A percentile compares a stretch with the other conserved stretches of the same genome.
phyloP scores from a whole-genome alignment of 2,888 invertebrate genomes.

The Sialis lutaria region DNA sequence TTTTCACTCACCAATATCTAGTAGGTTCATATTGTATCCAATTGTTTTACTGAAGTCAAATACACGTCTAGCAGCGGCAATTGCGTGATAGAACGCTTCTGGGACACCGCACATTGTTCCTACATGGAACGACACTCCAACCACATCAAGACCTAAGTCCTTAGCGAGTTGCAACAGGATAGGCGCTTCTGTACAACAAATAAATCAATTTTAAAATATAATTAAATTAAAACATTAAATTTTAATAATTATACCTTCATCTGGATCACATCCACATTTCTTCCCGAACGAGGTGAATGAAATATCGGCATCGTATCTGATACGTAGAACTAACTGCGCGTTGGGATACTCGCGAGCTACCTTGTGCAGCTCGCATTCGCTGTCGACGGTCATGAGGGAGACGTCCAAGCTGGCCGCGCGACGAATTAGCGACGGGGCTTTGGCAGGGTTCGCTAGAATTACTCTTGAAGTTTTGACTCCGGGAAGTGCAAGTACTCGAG shows the following conservation, averaged over 20 bases:
- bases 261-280: slow-evolving; percentile 21
- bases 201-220: no score
- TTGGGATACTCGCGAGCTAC: slow-evolving; percentile 29
- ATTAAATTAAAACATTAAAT: no score
- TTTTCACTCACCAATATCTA: slow-evolving; percentile 32
- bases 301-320: slow-evolving; percentile 15
- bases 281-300: slow-evolving; percentile 12
- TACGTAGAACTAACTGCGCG: slow-evolving; percentile 22
- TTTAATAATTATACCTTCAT: slow-evolving; percentile 1
- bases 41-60: slow-evolving; percentile 28
- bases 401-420: slow-evolving; percentile 32
- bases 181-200: slow-evolving; percentile 12
- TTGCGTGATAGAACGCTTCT: slow-evolving; percentile 31
- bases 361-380: slow-evolving; percentile 35
- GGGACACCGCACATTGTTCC: slow-evolving; percentile 23
- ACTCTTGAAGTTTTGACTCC: slow-evolving; percentile 31
- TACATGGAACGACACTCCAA: slow-evolving; percentile 22
- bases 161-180: slow-evolving; percentile 15
- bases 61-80: slow-evolving; percentile 27
- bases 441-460: slow-evolving; percentile 41
- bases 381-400: slow-evolving; percentile 36
- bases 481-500: slow-evolving; percentile 25
- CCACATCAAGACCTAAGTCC: slow-evolving; percentile 16
- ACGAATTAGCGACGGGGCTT: slow-evolving; percentile 31
- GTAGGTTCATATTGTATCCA: slow-evolving; percentile 31